Evolutionary conservation across 1,140 invertebrate genomes (phyloP).

Genomic region (Papilio machaon): DNA sequence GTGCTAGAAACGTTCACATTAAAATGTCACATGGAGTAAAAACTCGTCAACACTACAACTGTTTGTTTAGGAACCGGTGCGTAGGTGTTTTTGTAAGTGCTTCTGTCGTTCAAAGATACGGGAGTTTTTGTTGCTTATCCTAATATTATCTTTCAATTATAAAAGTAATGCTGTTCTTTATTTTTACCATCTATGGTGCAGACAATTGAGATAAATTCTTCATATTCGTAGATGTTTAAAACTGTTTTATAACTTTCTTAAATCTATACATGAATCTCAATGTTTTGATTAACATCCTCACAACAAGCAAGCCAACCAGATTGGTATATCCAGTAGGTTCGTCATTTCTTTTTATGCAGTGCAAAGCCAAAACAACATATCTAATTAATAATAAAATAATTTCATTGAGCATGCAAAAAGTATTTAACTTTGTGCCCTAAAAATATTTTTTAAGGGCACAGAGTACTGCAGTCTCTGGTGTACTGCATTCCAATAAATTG

Average conservation of each 20-base stretch:
- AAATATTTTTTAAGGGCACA: too few relatives aligned
- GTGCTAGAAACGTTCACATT: not conserved
- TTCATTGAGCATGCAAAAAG: too few relatives aligned
- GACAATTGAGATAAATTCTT: too few relatives aligned
- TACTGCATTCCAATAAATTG: too few relatives aligned
- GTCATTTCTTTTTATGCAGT: not conserved
- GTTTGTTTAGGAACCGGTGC: conserved; percentile 11
- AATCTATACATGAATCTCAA: not conserved
- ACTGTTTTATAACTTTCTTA: too few relatives aligned
- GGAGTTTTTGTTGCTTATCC: not conserved
- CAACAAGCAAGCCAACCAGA: not conserved
- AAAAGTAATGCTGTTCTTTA: not conserved
- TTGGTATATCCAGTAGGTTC: not conserved
- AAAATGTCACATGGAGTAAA: conserved; percentile 2
- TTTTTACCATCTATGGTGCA: not conserved
- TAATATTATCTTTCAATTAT: conserved; percentile 9
- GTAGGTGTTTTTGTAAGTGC: conserved; percentile 9
- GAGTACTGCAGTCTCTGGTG: too few relatives aligned
- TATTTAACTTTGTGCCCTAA: too few relatives aligned
- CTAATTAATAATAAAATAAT: too few relatives aligned
- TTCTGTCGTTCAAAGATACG: not conserved
- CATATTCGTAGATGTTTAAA: too few relatives aligned
- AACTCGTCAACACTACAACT: conserved; percentile 7
- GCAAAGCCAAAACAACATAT: too few relatives aligned
- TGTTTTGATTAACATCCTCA: not conserved